Evolutionary conservation across 1,140 invertebrate species (phyloP), one percentile per base, ranked within the genome.

Genomic region (Micrasema minimum): DNA sequence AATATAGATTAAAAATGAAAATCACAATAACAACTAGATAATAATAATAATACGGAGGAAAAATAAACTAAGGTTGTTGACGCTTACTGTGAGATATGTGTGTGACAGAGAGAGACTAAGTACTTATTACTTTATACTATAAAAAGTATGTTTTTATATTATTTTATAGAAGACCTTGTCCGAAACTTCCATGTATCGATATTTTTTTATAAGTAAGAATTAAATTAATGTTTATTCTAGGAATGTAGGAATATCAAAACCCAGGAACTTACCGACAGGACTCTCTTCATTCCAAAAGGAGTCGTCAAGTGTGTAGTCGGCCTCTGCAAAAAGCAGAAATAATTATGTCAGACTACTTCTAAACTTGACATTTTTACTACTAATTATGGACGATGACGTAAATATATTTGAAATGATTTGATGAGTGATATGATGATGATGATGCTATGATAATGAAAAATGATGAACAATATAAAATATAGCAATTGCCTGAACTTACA

Each of bases 251-350:
- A 16, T 46, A 46, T 5, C n/a, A 55, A 31, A 55, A 55, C 51
- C 51, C 51, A 55, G n/a, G 37, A 14, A 89, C 91, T 92, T 81
- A 94, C 92, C 92, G 80, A 90, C 90, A 83, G 92, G 91, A 87
- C 89, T 93, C 82, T 94, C 92, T 82, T 93, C 92, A 85, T 92
- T 94, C 92, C 92, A 94, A 87, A 92, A 93, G 76, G 92, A 93
- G 85, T 94, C 93, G 87, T 95, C 93, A 85, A 94, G 87, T 76
- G 92, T 93, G 82, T 94, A 94, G 85, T 94, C 92, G 79, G 92
- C 91, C 87, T 94, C 93, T 95, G 90, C 43, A 93, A 79, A 85
- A 80, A 78, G 77, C 80, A 78, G 75, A 77, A 69, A 51, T 14
- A 43, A 59, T 4, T 7, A 31, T 31, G 26, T 31, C 26, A 31